Evolutionary conservation across 2,797 vertebrate species (phyloP), one percentile per base, ranked within the genome.

Genomic region (Hafferia zeledoni): DNA sequence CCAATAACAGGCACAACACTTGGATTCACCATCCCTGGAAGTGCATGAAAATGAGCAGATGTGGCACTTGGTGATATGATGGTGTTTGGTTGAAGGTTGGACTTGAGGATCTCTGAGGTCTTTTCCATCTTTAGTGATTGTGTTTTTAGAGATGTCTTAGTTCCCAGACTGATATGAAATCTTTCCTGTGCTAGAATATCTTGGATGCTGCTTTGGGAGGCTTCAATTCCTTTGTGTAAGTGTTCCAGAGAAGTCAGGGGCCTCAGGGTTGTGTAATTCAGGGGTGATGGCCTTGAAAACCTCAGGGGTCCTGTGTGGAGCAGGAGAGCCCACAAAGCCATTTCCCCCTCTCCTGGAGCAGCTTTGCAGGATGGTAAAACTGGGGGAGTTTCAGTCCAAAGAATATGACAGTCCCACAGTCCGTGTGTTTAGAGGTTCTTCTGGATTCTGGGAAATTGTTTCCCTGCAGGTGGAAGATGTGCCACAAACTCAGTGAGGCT

Each of bases 331-430:
- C 70, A 7, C 7, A 35, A 28, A 90, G 39, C 12, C 5, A 6
- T 39, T 28, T 71, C 9, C 13, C 7, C 14, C 24, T 31, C 30
- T 33, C 31, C 1, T 2, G 33, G 50, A 70, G 22, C 2, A 24
- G 56, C 10, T 68, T 33, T n/a, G 53, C 28, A 68, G 49, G 13
- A 4, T 0, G 10, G 52, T 18, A 28, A 16, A 75, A 30, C 6
- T 14, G 20, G 17, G 12, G 7, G 14, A 33, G 3, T 31, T 15
- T 27, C 17, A 15, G 33, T 5, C 19, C n/a, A 28, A 44, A 37
- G 20, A 33, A 6, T 5, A 0, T 8, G 4, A 12, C 6, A 6
- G 8, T 3, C 4, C 6, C 0, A 0, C 2, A 10, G 10, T 1
- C 23, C 25, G 2, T 0, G 0, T 3, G 6, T 17, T 43, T 39